Base-by-base conservation (phyloP, 2,113 vertebrate species). In the Nothobranchius furzeri region DNA sequence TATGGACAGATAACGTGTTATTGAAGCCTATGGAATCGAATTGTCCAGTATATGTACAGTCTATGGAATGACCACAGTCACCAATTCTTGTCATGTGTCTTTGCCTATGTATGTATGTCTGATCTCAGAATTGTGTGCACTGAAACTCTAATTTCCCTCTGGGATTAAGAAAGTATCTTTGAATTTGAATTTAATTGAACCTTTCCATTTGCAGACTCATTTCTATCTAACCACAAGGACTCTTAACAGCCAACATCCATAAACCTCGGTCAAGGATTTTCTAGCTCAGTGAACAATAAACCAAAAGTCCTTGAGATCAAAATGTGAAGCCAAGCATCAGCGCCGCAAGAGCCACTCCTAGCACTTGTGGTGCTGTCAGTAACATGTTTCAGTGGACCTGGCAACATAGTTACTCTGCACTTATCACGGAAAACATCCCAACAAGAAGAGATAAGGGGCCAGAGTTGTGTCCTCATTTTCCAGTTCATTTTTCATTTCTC, bases 401-500 rank as follows among this genome's bases (percentile, higher is more conserved):
- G 88, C 84, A 75, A 85, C 70, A 80, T 76, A 83, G 77, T 85
- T 80, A 80, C n/a, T 15, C 12, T 0, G 65, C 47, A 69, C 72
- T 89, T 89, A 89, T 89, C 84, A 73, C 11, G 0, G 53, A 74
- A 61, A 83, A 88, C 73, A 88, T 79, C 75, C 1, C 35, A 17
- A 64, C 83, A 71, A 78, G 67, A 73, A 60, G 8, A 79, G 80
- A 89, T 88, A 90, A 88, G 60, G 77, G 76, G 75, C 73, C 61
- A 35, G 58, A 77, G 68, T 78, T 87, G 77, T 82, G 79, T 83
- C 68, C 72, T 85, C 78, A 65, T 86, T 85, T 87, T 87, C 68
- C 61, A 76, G 70, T 79, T 78, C 83, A 76, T 85, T 85, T 87
- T 85, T 86, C 73, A 70, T 79, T 58, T 55, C 37, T 45, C 53